A percentile compares a stretch with the other conserved stretches of the same genome.
Evolutionary conservation across 2,113 vertebrate genomes (phyloP).

Genomic region (Hippocampus abdominalis): DNA sequence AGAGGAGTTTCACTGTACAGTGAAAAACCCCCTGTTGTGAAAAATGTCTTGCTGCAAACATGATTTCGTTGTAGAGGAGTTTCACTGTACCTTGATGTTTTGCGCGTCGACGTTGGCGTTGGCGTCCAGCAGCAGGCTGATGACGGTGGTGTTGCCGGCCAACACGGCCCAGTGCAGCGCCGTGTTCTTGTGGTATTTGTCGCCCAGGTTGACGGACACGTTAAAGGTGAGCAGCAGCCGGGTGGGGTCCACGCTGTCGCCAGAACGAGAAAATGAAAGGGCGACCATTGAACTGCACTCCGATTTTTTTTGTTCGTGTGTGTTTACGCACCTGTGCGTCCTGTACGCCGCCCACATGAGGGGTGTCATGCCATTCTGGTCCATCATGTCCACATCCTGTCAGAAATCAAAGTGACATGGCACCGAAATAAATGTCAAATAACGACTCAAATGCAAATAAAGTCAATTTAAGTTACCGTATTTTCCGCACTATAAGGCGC

Average conservation of each 20-base stretch:
- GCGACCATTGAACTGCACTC: background rate
- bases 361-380: slow-evolving; percentile 99
- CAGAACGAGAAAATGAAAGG: background rate
- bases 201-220: slow-evolving; percentile 96
- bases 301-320: background rate
- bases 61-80: too few relatives aligned
- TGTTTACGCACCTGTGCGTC: slow-evolving; percentile 85
- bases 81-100: slow-evolving; percentile 99
- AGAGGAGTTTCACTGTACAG: too few relatives aligned
- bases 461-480: too few relatives aligned
- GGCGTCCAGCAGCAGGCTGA: slow-evolving; percentile 93
- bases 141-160: slow-evolving; percentile 98
- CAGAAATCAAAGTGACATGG: too few relatives aligned
- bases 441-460: too few relatives aligned
- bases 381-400: slow-evolving; percentile 99
- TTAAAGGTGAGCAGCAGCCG: slow-evolving; percentile 96
- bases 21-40: too few relatives aligned
- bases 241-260: slow-evolving; percentile 90
- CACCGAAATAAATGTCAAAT: too few relatives aligned
- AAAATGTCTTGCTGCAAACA: too few relatives aligned
- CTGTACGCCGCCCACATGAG: slow-evolving; percentile 99
- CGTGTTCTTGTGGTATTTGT: slow-evolving; percentile 99
- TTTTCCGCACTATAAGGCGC: too few relatives aligned
- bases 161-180: slow-evolving; percentile 97
- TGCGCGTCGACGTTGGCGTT: slow-evolving; percentile 95